Evolutionary conservation across 2,113 vertebrate species (phyloP), one percentile per base, ranked within the genome.

Genomic region (Aythya baeri): DNA sequence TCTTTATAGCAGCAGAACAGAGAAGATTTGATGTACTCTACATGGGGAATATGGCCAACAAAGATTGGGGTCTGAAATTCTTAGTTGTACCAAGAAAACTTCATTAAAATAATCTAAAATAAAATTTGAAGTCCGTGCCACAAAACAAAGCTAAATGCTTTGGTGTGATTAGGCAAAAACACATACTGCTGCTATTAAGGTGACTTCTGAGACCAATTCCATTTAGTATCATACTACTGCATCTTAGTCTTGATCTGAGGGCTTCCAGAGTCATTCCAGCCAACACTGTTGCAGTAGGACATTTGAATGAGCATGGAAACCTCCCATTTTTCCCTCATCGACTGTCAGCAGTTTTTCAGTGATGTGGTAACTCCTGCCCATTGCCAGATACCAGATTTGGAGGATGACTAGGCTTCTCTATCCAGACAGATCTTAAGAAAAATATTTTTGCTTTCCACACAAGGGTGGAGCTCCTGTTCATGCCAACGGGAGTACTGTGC

Each of bases 391-490:
- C 38, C 38, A 75, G 13, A 61, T 31, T 81, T 88, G 94, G 46
- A 91, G 68, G 12, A 75, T 3, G 5, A 14, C 58, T 68, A 86
- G 62, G 27, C 27, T 91, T 5, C 50, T 61, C 54, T 68, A 18
- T 66, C 62, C n/a, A 92, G 70, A 66, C 16, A 76, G 62, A 76
- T 84, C 61, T 88, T 63, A 84, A 88, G 58, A 88, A 80, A 81
- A 94, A 79, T 80, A 73, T 70, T 92, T 94, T 79, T 94, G 77
- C 85, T 79, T 86, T 92, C 59, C 2, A 1, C 73, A 25, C 62
- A 82, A 52, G 92, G 83, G 83, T 91, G 85, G 94, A 88, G 80
- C 62, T 82, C 49, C 54, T 91, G 29, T 29, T 88, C 34, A 71
- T 0, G 2, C 86, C 94, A 82, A 4, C 0, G 1, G 68, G 70